Percentiles rank a stretch among this genome's conserved stretches.
phyloP scores from a whole-genome alignment of 2,113 vertebrate species.

The Mastomys coucha region DNA sequence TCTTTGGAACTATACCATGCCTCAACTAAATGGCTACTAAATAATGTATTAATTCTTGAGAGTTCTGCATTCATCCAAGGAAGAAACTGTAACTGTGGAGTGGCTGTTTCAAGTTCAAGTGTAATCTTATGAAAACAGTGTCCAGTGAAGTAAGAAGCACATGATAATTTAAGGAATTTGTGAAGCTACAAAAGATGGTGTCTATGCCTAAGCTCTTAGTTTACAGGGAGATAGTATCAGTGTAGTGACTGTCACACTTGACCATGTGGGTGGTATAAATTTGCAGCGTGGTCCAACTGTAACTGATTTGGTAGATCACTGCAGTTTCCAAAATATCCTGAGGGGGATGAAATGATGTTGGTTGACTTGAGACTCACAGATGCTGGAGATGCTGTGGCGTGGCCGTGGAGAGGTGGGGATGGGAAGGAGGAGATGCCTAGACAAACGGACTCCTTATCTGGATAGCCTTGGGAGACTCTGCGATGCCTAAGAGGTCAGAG shows the following conservation, averaged over 20 bases:
- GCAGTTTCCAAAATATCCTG: background rate
- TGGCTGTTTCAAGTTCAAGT: background rate
- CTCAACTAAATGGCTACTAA: slow-evolving; percentile 11
- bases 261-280: background rate
- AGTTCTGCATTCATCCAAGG: slow-evolving; percentile 8
- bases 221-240: slow-evolving; percentile 11
- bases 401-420: background rate
- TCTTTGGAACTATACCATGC: background rate
- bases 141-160: slow-evolving; percentile 54
- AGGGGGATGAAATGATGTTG: background rate
- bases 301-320: background rate
- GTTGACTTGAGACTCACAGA: background rate
- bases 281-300: background rate
- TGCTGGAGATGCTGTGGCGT: background rate
- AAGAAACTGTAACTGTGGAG: background rate
- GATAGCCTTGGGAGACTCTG: background rate
- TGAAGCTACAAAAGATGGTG: background rate
- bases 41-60: slow-evolving; percentile 35
- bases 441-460: slow-evolving; percentile 13
- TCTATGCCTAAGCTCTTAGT: background rate
- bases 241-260: background rate
- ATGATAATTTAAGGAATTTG: background rate
- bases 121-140: slow-evolving; percentile 14
- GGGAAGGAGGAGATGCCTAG: background rate
- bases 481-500: background rate